These are phyloP conservation scores for Miltochrista miniata DNA, from an alignment of 2,888 invertebrate genomes.

Conservation along the genomic window DNA sequence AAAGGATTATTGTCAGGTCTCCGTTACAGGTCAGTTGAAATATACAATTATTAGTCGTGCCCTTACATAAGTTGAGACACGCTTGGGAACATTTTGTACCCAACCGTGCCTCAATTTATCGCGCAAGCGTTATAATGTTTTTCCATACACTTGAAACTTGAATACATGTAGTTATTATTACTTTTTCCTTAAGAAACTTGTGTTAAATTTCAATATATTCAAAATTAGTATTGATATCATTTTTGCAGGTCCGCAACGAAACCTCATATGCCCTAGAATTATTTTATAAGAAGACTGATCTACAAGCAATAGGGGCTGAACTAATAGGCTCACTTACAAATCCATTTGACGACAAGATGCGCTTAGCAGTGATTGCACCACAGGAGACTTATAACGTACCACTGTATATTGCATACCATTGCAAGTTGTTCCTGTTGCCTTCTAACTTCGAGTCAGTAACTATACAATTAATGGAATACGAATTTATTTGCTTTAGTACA, in stretches of 20 bases:
- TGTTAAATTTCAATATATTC: too few relatives aligned
- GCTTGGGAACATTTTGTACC: too few relatives aligned
- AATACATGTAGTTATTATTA: too few relatives aligned
- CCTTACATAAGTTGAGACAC: too few relatives aligned
- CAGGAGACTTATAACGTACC: constrained; percentile 90
- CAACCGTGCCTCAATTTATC: too few relatives aligned
- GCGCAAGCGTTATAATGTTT: too few relatives aligned
- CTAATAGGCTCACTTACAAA: constrained; percentile 87
- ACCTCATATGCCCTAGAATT: constrained; percentile 90
- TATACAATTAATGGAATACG: too few relatives aligned
- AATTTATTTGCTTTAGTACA: background rate
- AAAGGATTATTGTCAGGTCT: constrained; percentile 87
- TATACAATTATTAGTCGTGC: too few relatives aligned
- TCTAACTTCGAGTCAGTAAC: constrained; percentile 88
- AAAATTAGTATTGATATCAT: too few relatives aligned
- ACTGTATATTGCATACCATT: constrained; percentile 91
- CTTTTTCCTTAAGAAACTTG: too few relatives aligned
- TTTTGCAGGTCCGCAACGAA: constrained; percentile 87
- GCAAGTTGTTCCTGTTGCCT: constrained; percentile 89
- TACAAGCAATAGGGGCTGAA: constrained; percentile 86
- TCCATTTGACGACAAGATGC: constrained; percentile 89
- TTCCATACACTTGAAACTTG: too few relatives aligned
- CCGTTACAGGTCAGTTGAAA: constrained; percentile 86
- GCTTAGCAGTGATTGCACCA: constrained; percentile 88
- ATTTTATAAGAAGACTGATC: constrained; percentile 88